Percentiles rank a stretch among this genome's conserved stretches.
phyloP scores from a whole-genome alignment of 2,888 invertebrate genomes.

The Agrilus cyanescens region DNA sequence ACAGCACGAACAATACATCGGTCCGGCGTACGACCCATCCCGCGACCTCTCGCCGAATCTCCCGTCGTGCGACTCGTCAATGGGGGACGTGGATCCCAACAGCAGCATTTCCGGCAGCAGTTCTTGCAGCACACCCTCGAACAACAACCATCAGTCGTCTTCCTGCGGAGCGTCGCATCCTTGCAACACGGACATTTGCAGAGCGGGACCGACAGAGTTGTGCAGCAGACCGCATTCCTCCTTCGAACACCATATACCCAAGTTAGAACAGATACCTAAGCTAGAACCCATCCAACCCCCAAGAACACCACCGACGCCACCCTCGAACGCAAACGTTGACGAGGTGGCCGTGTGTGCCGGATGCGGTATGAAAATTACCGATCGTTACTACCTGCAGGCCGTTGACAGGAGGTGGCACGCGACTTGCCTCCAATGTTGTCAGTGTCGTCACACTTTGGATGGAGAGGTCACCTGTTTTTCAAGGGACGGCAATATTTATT shows the following conservation, averaged over 20 bases:
- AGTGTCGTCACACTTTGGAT: conserved; percentile 81
- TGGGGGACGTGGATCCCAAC: conserved; percentile 43
- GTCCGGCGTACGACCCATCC: conserved; percentile 57
- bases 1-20: conserved; percentile 51
- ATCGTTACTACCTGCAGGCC: conserved; percentile 84
- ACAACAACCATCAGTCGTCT: conserved; percentile 42
- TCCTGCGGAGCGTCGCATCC: conserved; percentile 26
- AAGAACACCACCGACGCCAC: conserved; percentile 35
- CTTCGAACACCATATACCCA: conserved; percentile 41
- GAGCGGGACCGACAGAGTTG: conserved; percentile 17
- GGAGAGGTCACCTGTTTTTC: conserved; percentile 88
- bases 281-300: conserved; percentile 44
- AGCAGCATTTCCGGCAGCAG: conserved; percentile 40
- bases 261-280: conserved; percentile 43
- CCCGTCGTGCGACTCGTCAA: conserved; percentile 46
- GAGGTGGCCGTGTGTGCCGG: conserved; percentile 67
- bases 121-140: conserved; percentile 45
- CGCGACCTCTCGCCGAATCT: conserved; percentile 63
- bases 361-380: conserved; percentile 75
- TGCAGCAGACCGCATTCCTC: conserved; percentile 29
- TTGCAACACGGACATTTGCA: conserved; percentile 28
- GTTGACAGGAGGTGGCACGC: conserved; percentile 91
- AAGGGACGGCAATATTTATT: conserved; percentile 86
- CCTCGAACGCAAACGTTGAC: conserved; percentile 29
- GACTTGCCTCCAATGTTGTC: conserved; percentile 79